Evolutionary conservation across 2,888 invertebrate species (phyloP).

Genomic region (Watsonalla binaria): DNA sequence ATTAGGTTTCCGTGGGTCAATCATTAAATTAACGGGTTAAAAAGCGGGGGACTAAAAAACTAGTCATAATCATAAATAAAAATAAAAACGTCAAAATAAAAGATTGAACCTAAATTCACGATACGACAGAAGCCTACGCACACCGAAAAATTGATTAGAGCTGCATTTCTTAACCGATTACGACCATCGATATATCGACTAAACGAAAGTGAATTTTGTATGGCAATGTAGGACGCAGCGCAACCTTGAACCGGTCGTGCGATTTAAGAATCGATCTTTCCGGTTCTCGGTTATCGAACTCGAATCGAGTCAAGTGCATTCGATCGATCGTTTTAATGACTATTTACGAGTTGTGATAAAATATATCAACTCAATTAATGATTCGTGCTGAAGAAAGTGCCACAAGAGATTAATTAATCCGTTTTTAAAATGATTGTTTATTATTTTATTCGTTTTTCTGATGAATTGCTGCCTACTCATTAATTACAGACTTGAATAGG

Average conservation of each 20-base stretch:
- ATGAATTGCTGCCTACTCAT: too few relatives aligned
- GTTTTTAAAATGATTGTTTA: too few relatives aligned
- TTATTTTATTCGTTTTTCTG: too few relatives aligned
- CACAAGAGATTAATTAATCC: too few relatives aligned
- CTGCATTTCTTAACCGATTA: neutral
- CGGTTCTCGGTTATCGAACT: slow-evolving; percentile 20
- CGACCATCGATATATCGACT: neutral
- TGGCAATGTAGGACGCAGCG: slow-evolving; percentile 1
- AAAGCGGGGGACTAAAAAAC: too few relatives aligned
- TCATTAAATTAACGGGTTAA: too few relatives aligned
- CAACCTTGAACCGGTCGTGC: slow-evolving; percentile 2
- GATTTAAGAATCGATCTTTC: slow-evolving; percentile 1
- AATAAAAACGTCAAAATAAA: too few relatives aligned
- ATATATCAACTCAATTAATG: neutral
- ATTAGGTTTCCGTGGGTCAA: too few relatives aligned
- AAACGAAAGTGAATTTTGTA: slow-evolving; percentile 2
- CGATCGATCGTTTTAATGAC: neutral
- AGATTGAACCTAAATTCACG: too few relatives aligned
- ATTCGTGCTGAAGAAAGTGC: neutral
- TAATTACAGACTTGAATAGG: too few relatives aligned
- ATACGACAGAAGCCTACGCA: too few relatives aligned
- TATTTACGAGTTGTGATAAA: neutral
- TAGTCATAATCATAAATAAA: too few relatives aligned
- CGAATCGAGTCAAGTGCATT: slow-evolving; percentile 31
- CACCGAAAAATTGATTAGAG: neutral